Conservation (phyloP, 2,113 vertebrate genomes). For the Macquaria ambigua region DNA sequence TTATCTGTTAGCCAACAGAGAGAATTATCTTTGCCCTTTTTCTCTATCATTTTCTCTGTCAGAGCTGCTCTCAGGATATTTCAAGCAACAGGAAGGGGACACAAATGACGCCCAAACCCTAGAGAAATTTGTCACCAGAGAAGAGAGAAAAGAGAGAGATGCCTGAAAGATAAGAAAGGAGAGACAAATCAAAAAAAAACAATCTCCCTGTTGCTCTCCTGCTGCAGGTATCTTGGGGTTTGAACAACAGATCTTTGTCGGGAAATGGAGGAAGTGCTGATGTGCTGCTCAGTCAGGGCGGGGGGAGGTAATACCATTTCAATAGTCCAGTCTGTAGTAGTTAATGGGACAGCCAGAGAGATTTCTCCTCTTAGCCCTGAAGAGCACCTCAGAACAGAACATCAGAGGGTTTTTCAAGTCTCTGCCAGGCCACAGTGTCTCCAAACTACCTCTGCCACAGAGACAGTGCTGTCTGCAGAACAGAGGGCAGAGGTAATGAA, state of each 20-base stretch:
- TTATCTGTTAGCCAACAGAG: slow-evolving; percentile 35
- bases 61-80: slow-evolving; percentile 30
- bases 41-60: slow-evolving; percentile 34
- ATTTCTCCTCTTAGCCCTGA: slow-evolving; percentile 57
- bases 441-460: slow-evolving; percentile 50
- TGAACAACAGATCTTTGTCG: slow-evolving; percentile 53
- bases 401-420: slow-evolving; percentile 60
- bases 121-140: slow-evolving; percentile 55
- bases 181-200: slow-evolving; percentile 59
- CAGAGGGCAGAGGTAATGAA: slow-evolving; percentile 64
- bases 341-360: slow-evolving; percentile 57
- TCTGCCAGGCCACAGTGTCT: slow-evolving; percentile 58
- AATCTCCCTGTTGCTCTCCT: slow-evolving; percentile 48
- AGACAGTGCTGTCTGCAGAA: slow-evolving; percentile 53
- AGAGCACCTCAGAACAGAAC: slow-evolving; percentile 54
- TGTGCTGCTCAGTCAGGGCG: slow-evolving; percentile 33
- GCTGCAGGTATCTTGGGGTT: slow-evolving; percentile 41
- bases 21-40: slow-evolving; percentile 9
- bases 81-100: slow-evolving; percentile 33
- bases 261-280: slow-evolving; percentile 48
- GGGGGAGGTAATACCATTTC: slow-evolving; percentile 59
- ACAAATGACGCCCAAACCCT: slow-evolving; percentile 51
- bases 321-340: slow-evolving; percentile 53
- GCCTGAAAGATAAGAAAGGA: slow-evolving; percentile 51
- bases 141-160: slow-evolving; percentile 40